Evolutionary conservation across 2,797 vertebrate species (phyloP).

Genomic region (Otolemur crassicaudatus): DNA sequence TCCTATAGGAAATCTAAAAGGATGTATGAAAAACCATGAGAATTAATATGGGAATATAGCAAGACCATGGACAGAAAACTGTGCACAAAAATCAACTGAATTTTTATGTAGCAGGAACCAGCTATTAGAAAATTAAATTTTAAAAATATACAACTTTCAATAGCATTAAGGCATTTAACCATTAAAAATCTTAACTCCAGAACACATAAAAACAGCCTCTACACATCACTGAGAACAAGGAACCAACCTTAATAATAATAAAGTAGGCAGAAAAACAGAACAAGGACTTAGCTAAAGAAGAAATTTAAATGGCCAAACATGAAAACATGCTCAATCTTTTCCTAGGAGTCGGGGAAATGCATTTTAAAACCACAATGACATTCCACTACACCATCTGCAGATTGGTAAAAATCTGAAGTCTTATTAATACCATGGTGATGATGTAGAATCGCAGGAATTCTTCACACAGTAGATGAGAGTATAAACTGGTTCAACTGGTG

Average conservation of each 20-base stretch:
- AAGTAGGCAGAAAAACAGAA: background rate
- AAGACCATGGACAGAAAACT: background rate
- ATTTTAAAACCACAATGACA: constrained; percentile 11
- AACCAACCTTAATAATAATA: background rate
- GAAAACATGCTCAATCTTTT: background rate
- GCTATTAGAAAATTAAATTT: constrained; percentile 36
- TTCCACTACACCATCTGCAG: background rate
- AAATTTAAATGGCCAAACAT: background rate
- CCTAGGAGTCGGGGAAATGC: background rate
- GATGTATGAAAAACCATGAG: background rate
- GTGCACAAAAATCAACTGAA: background rate
- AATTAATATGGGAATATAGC: background rate
- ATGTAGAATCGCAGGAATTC: background rate
- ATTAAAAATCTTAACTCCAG: background rate
- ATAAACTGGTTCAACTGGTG: background rate
- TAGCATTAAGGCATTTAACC: background rate
- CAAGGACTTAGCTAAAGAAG: background rate
- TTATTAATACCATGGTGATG: background rate
- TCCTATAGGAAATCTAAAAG: background rate
- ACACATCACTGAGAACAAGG: background rate
- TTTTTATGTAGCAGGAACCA: background rate
- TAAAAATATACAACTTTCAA: background rate
- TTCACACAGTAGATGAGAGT: background rate
- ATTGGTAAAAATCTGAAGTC: background rate
- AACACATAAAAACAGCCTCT: background rate